These are phyloP conservation scores for Drosophila subsilvestris DNA, from an alignment of 2,888 invertebrate genomes.

Conservation along the genomic window DNA sequence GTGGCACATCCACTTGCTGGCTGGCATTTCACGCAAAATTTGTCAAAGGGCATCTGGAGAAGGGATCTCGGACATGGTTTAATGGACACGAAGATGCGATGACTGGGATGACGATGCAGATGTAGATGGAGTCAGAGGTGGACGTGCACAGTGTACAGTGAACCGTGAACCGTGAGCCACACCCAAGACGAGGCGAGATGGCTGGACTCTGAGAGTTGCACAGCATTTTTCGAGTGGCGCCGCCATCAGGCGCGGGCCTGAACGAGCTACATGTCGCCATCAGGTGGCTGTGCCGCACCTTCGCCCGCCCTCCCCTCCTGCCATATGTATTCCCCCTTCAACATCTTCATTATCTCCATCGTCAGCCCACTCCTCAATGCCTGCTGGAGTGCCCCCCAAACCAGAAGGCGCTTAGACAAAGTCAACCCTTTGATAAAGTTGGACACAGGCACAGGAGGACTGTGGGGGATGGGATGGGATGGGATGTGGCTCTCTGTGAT, in stretches of 20 bases:
- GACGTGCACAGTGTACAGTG: neutral
- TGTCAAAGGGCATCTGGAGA: slow-evolving; percentile 36
- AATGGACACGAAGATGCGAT: neutral
- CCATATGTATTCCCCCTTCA: too few species aligned
- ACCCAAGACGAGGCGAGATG: neutral
- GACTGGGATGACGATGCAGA: neutral
- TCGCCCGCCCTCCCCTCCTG: too few species aligned
- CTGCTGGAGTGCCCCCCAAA: neutral
- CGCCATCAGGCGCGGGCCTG: slow-evolving; percentile 61
- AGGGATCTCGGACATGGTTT: neutral
- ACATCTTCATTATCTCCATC: neutral
- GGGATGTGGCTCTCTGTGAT: slow-evolving; percentile 50
- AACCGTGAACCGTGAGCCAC: neutral
- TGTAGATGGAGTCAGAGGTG: neutral
- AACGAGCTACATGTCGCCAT: slow-evolving; percentile 75
- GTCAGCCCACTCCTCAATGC: slow-evolving; percentile 18
- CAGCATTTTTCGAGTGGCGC: slow-evolving; percentile 64
- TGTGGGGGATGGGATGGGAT: neutral
- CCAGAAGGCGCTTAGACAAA: slow-evolving; percentile 64
- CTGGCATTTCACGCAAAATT: slow-evolving; percentile 34
- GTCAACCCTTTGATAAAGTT: slow-evolving; percentile 71
- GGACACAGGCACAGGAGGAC: neutral
- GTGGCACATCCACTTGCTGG: neutral
- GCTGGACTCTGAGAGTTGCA: neutral
- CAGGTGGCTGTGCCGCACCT: slow-evolving; percentile 45